Evolutionary conservation across 1,140 invertebrate species (phyloP).

Genomic region (Metaphire vulgaris): DNA sequence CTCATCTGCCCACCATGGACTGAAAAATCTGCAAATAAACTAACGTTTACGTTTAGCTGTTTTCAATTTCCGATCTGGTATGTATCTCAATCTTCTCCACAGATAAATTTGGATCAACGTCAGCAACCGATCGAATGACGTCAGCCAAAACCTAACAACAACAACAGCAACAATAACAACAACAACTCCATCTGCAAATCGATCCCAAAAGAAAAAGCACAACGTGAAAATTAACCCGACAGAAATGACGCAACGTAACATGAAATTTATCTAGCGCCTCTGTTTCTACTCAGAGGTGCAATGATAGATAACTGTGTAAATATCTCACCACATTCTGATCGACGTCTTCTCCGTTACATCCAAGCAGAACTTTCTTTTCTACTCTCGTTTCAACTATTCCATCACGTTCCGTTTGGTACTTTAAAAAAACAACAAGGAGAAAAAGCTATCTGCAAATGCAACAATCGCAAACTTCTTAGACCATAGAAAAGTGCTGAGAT

Average conservation of each 20-base stretch:
- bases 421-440: constrained; percentile 34
- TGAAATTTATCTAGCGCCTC: no score
- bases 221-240: no score
- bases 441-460: no score
- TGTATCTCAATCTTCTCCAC: constrained; percentile 44
- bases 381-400: constrained; percentile 90
- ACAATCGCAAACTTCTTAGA: no score
- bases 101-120: constrained; percentile 44
- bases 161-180: background rate
- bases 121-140: constrained; percentile 43
- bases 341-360: constrained; percentile 91
- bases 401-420: constrained; percentile 95
- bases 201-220: no score
- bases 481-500: no score
- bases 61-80: constrained; percentile 24
- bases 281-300: no score
- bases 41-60: no score
- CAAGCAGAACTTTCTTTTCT: constrained; percentile 95
- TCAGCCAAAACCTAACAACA: constrained; percentile 38
- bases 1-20: no score
- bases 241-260: background rate
- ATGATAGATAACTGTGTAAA: no score
- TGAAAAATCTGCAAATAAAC: no score
- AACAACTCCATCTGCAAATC: no score
- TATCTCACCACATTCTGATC: constrained; percentile 77